Base-by-base conservation (phyloP, 1,140 invertebrate species). In the Pogonus chalceus region DNA sequence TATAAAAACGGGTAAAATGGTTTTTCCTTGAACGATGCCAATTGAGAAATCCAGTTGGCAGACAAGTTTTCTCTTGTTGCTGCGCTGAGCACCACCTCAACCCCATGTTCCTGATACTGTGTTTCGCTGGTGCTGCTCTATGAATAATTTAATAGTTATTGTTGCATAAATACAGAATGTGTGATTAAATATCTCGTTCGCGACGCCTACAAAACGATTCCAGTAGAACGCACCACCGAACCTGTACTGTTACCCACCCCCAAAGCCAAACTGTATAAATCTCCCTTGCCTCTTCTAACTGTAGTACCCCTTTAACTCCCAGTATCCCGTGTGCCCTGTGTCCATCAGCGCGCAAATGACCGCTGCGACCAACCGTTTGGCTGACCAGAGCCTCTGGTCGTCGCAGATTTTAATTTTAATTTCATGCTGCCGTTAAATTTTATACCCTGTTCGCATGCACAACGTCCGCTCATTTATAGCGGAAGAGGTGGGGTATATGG, bases 101-200 rank as follows among this genome's bases (percentile, higher is more conserved):
- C 4, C 26, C 4, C 26, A 16, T 3, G 9, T 18, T 7, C 9
- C 37, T 43, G 18, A 43, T 16, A 12, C 37, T 43, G 9, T n/a
- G 9, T 43, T 18, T 18, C 9, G 37, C 18, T n/a, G n/a, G n/a
- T n/a, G n/a, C n/a, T 18, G 7, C 37, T 43, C 37, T 43, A 43
- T 43, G 37, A 43, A 43, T 43, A 43, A 43, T 43, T 43, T 43
- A 43, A 43, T 43, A 43, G 37, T 43, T 43, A 43, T 43, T 43
- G 37, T 43, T 43, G 37, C 37, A 43, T 43, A 43, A 43, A 43
- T 43, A 43, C 37, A 16, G 37, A 43, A 43, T 43, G 37, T 43
- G 37, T 43, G 37, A 43, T 43, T 43, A 43, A 43, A 43, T 43
- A 43, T 43, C 37, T 43, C 37, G 37, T 43, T 43, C 18, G 37